A percentile compares a stretch with the other conserved stretches of the same genome.
phyloP scores from a whole-genome alignment of 2,113 vertebrate genomes.

The Vulpes vulpes region DNA sequence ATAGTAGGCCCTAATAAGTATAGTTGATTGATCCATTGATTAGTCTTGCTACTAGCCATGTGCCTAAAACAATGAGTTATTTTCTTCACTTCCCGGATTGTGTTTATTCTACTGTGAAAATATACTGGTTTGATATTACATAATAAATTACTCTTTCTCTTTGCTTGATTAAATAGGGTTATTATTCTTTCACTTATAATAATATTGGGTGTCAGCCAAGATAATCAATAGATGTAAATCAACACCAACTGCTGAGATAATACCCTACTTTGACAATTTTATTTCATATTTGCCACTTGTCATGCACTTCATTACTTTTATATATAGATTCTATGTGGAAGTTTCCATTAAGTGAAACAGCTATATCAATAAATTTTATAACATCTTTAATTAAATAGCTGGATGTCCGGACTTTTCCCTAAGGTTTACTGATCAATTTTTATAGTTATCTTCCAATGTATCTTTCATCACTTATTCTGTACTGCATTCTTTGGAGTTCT shows the following conservation, averaged over 20 bases:
- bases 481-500: neutral
- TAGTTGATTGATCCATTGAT: neutral
- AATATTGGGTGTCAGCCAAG: neutral
- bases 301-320: neutral
- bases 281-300: neutral
- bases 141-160: constrained; percentile 68
- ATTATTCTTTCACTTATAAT: neutral
- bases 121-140: constrained; percentile 32
- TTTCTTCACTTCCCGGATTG: neutral
- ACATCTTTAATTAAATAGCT: constrained; percentile 49
- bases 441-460: neutral
- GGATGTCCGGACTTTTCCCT: neutral
- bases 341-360: neutral
- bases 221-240: neutral
- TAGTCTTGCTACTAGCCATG: neutral
- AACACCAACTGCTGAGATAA: neutral
- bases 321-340: neutral
- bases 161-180: neutral
- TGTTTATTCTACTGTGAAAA: constrained; percentile 46
- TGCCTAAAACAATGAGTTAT: neutral
- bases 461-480: constrained; percentile 18
- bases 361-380: constrained; percentile 27
- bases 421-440: neutral
- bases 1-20: neutral
- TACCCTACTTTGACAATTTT: neutral